A percentile compares a stretch with the other conserved stretches of the same genome.
These are phyloP conservation scores for Heliconius nattereri DNA, from an alignment of 1,140 invertebrate genomes.

Conservation along the genomic window DNA sequence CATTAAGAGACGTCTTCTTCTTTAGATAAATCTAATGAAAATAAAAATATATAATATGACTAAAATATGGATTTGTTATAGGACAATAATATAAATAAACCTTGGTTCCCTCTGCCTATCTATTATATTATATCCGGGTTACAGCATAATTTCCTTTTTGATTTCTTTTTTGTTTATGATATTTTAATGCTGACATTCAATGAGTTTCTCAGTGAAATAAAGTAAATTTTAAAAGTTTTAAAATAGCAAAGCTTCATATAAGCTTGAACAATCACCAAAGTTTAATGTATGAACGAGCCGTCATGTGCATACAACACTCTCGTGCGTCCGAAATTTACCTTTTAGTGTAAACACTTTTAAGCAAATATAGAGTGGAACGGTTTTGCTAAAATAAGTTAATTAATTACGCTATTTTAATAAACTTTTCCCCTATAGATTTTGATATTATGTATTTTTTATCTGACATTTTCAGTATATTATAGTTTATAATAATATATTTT, in stretches of 20 bases:
- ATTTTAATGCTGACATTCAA: background rate
- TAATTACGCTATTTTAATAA: background rate
- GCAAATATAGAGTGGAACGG: background rate
- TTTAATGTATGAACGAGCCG: background rate
- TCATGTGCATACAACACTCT: slow-evolving; percentile 6
- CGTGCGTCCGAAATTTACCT: background rate
- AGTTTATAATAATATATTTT: background rate
- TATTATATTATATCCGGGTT: no score
- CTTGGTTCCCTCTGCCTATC: no score
- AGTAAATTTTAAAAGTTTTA: background rate
- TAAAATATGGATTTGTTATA: no score
- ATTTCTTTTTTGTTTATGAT: no score
- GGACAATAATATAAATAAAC: no score
- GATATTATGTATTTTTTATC: background rate
- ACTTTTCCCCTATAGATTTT: background rate
- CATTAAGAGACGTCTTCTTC: no score
- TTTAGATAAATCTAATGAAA: no score
- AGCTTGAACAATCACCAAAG: background rate
- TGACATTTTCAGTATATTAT: background rate
- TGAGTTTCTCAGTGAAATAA: background rate
- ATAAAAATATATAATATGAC: no score
- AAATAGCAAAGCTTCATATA: background rate
- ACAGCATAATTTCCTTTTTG: background rate
- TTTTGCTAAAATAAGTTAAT: background rate
- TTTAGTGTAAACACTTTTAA: background rate